Base-by-base conservation (phyloP, 2,888 invertebrate species). In the Lochmaea capreae region DNA sequence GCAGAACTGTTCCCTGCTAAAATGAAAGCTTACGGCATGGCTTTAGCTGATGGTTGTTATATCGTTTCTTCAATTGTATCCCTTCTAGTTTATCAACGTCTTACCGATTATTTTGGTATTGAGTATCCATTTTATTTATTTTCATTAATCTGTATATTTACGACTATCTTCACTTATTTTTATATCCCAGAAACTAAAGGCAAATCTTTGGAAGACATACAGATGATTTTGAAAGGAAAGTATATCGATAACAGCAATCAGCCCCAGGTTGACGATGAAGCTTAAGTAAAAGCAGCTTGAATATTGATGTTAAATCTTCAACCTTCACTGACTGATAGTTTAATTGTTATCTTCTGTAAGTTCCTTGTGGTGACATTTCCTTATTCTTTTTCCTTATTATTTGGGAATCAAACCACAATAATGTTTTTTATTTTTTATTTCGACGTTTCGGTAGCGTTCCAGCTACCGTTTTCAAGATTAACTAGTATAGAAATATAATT, bases 1-100 rank as follows among this genome's bases (percentile, higher is more conserved):
- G 86, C 85, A 0, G 87, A 87, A 77, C 73, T 87, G 16, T 87
- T 87, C 72, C 86, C 87, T 0, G 84, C 86, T 3, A 85, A 84
- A 76, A 83, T 87, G 9, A 87, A 87, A 78, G 87, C 86, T 4
- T 84, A 85, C 78, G 87, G 87, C 6, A 86, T 87, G 86, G 86
- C 87, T 0, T 69, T 86, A 26, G 83, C 87, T 4, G 87, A 87
- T 72, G 83, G 83, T 3, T 82, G 84, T 78, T 87, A 86, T 70
- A 81, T 86, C 1, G 75, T 84, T n/a, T 85, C 85, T 68, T 84
- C 84, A 0, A 72, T 86, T 3, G 73, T 86, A 6, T 85, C 86
- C 1, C 79, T 87, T 10, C 83, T 85, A 73, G 69, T 87, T 63
- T 87, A 85, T 73, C 84, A 86, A 70, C 74, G 75, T 49, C 77